Base-by-base conservation (phyloP, 2,797 vertebrate genomes). In the Eupleurogrammus muticus region DNA sequence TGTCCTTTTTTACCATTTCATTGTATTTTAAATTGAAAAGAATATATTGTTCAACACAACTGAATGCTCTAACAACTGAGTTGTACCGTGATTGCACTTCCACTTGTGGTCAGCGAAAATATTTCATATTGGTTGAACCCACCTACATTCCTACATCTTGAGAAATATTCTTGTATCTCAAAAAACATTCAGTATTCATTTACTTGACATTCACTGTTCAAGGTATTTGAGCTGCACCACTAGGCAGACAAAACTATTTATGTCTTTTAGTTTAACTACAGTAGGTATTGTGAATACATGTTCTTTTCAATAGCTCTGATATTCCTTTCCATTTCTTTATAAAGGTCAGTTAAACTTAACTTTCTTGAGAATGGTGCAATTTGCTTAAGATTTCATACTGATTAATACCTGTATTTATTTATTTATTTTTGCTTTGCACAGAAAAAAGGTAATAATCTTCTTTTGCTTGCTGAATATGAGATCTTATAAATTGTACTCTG, bases 341-440 rank as follows among this genome's bases (percentile, higher is more conserved):
- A 60, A 58, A 55, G 61, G 38, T 63, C 14, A 23, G 62, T 62
- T 77, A 42, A 48, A 35, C 32, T 60, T n/a, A 56, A 28, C 28
- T 28, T 28, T 23, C n/a, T 65, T 65, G 14, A 16, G 38, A 46
- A 42, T 54, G 21, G 17, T 19, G 16, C 49, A 50, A 70, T 52
- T 8, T 20, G 11, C 11, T 38, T 20, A 21, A 49, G 13, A 57
- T 52, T 40, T 16, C 28, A 65, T 4, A 32, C 6, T 60, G 17
- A 51, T 59, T 6, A 59, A 24, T 14, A 32, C 2, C 5, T 9
- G 9, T 40, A 23, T 13, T 19, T 17, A 61, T 13, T 40, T 40
- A 2, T 52, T 9, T 49, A 48, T 67, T 6, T 48, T 40, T 19
- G 16, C 1, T 5, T 40, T 16, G 13, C 12, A 1, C 38, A 21